Conservation (phyloP, 2,888 invertebrate genomes). For the Leucoma salicis region DNA sequence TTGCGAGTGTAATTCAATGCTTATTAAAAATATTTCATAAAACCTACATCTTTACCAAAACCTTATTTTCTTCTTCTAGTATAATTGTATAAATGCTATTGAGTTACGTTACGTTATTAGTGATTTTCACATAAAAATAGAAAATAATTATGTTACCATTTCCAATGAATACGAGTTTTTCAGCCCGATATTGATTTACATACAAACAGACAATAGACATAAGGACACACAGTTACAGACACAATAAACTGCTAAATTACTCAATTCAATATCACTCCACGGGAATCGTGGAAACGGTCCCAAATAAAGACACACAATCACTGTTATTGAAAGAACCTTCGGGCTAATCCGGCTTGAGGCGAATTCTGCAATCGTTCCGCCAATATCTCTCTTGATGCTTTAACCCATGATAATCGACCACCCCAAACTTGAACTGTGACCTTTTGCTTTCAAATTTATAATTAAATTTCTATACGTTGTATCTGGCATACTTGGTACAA, state of each 20-base stretch:
- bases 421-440: slow-evolving; percentile 62
- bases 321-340: slow-evolving; percentile 40
- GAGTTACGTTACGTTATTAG: too few species aligned
- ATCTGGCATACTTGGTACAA: slow-evolving; percentile 37
- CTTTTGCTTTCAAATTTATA: slow-evolving; percentile 48
- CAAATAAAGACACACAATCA: slow-evolving; percentile 50
- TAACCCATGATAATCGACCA: slow-evolving; percentile 57
- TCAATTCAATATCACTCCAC: slow-evolving; percentile 41
- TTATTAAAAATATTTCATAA: too few species aligned
- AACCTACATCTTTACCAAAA: too few species aligned
- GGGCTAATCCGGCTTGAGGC: slow-evolving; percentile 21
- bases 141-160: too few species aligned
- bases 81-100: too few species aligned
- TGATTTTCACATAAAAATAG: too few species aligned
- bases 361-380: slow-evolving; percentile 39
- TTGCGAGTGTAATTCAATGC: too few species aligned
- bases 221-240: slow-evolving; percentile 1
- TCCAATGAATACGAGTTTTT: too few species aligned
- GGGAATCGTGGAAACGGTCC: slow-evolving; percentile 36
- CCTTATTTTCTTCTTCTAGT: too few species aligned
- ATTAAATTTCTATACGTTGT: slow-evolving; percentile 42
- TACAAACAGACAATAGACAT: too few species aligned
- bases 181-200: too few species aligned
- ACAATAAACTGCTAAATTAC: slow-evolving; percentile 22
- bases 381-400: slow-evolving; percentile 40